These are phyloP conservation scores for Psittacula echo DNA, from an alignment of 2,797 vertebrate genomes.

Conservation along the genomic window DNA sequence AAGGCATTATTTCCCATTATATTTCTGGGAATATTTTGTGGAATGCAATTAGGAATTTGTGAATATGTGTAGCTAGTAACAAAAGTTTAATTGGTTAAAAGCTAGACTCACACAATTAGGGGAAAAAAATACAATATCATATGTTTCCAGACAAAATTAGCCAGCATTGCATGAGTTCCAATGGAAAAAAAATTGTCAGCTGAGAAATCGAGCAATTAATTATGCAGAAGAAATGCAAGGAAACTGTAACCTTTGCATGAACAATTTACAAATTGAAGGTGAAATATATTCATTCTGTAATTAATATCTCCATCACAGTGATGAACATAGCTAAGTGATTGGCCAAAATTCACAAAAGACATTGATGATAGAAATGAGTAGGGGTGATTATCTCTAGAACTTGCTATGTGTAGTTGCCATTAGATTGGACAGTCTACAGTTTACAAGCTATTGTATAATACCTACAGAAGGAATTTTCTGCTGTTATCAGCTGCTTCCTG, in stretches of 20 bases:
- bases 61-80: neutral
- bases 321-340: neutral
- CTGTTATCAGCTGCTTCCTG: neutral
- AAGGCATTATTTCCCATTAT: neutral
- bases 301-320: neutral
- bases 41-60: neutral
- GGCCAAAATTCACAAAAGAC: neutral
- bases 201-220: neutral
- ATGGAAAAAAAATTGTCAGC: neutral
- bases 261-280: neutral
- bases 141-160: neutral
- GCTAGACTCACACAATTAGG: neutral
- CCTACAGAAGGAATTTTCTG: neutral
- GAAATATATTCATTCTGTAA: slow-evolving; percentile 9
- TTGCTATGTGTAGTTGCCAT: neutral
- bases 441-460: neutral
- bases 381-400: neutral
- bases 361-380: neutral
- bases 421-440: neutral
- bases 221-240: slow-evolving; percentile 21
- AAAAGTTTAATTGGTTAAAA: neutral
- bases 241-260: neutral
- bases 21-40: neutral
- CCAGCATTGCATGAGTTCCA: neutral
- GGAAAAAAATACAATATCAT: neutral